Evolutionary conservation across 2,797 vertebrate species (phyloP).

Genomic region (Nyctalus aviator): DNA sequence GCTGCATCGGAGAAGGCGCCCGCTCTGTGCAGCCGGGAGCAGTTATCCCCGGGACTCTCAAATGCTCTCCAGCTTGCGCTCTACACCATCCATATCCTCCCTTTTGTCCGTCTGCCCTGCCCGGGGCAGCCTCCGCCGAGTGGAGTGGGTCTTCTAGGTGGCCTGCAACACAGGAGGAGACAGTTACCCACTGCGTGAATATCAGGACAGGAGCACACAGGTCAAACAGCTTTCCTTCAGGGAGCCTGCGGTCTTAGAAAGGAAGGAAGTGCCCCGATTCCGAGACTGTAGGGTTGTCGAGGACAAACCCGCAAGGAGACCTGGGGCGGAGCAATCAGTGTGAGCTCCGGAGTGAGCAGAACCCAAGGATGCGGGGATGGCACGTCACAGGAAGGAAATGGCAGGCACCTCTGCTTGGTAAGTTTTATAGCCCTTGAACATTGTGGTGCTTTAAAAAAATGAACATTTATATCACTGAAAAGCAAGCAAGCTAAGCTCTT

Average conservation of each 20-base stretch:
- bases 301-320: background rate
- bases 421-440: background rate
- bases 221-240: background rate
- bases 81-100: slow-evolving; percentile 83
- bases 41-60: slow-evolving; percentile 71
- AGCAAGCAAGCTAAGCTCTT: background rate
- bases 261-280: background rate
- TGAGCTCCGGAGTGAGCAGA: background rate
- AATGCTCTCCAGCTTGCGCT: slow-evolving; percentile 55
- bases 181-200: background rate
- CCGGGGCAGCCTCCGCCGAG: slow-evolving; percentile 7
- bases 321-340: background rate
- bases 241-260: background rate
- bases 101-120: slow-evolving; percentile 67
- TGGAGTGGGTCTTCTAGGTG: slow-evolving; percentile 59
- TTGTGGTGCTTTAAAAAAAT: background rate
- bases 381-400: slow-evolving; percentile 31
- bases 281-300: background rate
- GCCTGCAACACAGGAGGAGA: slow-evolving; percentile 79
- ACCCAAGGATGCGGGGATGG: background rate
- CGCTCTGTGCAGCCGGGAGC: background rate
- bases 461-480: background rate
- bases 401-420: background rate
- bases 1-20: slow-evolving; percentile 87
- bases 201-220: background rate